Evolutionary conservation across 2,888 invertebrate genomes (phyloP), one percentile per base, ranked within the genome.

Genomic region (Bellardia bayeri): DNA sequence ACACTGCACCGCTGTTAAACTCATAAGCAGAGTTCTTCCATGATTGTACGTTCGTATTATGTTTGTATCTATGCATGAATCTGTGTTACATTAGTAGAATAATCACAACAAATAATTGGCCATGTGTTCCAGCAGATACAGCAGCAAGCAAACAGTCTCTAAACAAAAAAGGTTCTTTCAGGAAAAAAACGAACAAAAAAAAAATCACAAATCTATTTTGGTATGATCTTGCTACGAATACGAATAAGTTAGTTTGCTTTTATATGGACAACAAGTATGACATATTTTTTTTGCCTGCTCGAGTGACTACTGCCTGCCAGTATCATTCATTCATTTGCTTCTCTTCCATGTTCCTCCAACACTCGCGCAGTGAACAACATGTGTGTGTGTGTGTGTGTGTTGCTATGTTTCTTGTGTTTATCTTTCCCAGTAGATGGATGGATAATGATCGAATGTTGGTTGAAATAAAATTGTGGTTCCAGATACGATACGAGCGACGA

Each of bases 361-460:
- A 64, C 85, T 54, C 56, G 49, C 40, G 51, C 49, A 79, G 23
- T 14, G 5, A 3, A 71, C 14, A 9, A 40, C 54, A 76, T 64
- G 56, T 80, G 64, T 54, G 33, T 79, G 16, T 74, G 14, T 75
- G 64, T 71, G 30, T 56, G 23, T 23, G 23, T 45, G 11, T 45
- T 45, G 11, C n/a, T 75, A 5, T 54, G 42, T 61, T 82, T 49
- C 11, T 63, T 80, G 58, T 83, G 69, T 83, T 87, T 84, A 84
- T 87, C 84, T 84, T 84, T 85, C 72, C 64, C 81, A 78, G 81
- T 82, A 82, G 68, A 82, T 87, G 87, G 42, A 72, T 81, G 68
- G 84, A 84, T 87, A 84, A 75, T 61, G 82, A 85, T 87, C 87
- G 72, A 72, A 83, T 71, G 80, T 58, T 82, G 71, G 71, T 81